These are phyloP conservation scores for Hemibagrus wyckioides DNA, from an alignment of 2,113 vertebrate species.

Conservation along the genomic window DNA sequence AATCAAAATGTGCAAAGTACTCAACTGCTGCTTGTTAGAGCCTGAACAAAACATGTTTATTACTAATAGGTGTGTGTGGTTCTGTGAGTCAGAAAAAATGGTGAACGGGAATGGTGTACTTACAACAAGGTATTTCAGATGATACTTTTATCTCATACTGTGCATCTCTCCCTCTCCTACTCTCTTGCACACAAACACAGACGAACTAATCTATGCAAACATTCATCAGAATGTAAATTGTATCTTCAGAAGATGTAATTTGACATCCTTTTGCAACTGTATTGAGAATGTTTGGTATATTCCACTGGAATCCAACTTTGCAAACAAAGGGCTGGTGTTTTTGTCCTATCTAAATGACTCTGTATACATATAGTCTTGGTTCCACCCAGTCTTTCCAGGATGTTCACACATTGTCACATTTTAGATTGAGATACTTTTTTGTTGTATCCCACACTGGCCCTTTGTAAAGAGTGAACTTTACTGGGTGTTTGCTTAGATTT, in stretches of 20 bases:
- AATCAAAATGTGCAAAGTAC: conserved; percentile 28
- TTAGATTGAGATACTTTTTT: background rate
- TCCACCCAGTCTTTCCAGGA: background rate
- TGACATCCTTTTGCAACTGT: conserved; percentile 2
- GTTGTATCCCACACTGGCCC: background rate
- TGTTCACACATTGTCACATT: background rate
- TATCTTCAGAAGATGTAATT: conserved; percentile 21
- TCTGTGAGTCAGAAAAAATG: background rate
- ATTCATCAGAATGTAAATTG: conserved; percentile 39
- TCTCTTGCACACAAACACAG: background rate
- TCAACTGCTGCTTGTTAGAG: conserved; percentile 2
- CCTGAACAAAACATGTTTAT: conserved; percentile 5
- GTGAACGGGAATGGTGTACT: background rate
- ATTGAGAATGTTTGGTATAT: conserved; percentile 33
- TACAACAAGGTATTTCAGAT: conserved; percentile 12
- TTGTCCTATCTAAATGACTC: background rate
- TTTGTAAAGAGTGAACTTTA: conserved; percentile 29
- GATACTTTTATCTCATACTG: conserved; percentile 30
- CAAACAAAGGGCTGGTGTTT: conserved; percentile 18
- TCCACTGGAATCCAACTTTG: conserved; percentile 14
- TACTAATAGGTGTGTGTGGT: background rate
- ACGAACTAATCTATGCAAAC: conserved; percentile 57
- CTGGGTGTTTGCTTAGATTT: conserved; percentile 11
- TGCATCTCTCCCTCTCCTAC: conserved; percentile 10
- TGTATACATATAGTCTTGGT: background rate